phyloP scores from a whole-genome alignment of 2,797 vertebrate species.

The Ambastaia sidthimunki region DNA sequence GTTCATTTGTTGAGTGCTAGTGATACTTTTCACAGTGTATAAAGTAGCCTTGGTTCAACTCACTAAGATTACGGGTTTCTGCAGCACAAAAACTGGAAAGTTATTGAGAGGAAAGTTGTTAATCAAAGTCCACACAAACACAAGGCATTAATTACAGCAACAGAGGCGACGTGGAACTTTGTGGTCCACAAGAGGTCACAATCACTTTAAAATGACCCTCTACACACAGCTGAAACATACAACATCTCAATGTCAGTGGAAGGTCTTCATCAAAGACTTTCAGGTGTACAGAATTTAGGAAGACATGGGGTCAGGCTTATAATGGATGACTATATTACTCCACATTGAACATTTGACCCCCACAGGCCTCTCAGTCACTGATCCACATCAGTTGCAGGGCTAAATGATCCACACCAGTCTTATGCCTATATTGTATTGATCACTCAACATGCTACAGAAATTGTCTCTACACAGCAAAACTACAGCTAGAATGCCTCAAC shows the following conservation, averaged over 20 bases:
- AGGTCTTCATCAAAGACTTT: constrained; percentile 75
- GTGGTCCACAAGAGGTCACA: constrained; percentile 65
- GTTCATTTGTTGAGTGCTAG: constrained; percentile 66
- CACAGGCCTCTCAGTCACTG: constrained; percentile 44
- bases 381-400: constrained; percentile 45
- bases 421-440: constrained; percentile 1
- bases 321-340: constrained; percentile 64
- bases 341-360: constrained; percentile 21
- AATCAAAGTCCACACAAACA: constrained; percentile 78
- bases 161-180: constrained; percentile 52
- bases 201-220: constrained; percentile 68
- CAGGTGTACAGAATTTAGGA: constrained; percentile 63
- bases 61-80: constrained; percentile 65
- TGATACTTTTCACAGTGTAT: constrained; percentile 74
- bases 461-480: neutral
- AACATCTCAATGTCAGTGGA: constrained; percentile 69
- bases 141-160: constrained; percentile 82
- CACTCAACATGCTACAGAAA: neutral
- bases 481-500: neutral
- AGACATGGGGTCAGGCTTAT: constrained; percentile 52
- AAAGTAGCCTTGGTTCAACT: constrained; percentile 70
- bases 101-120: constrained; percentile 63
- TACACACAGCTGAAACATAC: constrained; percentile 73
- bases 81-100: constrained; percentile 38
- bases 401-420: constrained; percentile 20